Evolutionary conservation across 2,888 invertebrate genomes (phyloP), one percentile per base, ranked within the genome.

Genomic region (Ochropleura plecta): DNA sequence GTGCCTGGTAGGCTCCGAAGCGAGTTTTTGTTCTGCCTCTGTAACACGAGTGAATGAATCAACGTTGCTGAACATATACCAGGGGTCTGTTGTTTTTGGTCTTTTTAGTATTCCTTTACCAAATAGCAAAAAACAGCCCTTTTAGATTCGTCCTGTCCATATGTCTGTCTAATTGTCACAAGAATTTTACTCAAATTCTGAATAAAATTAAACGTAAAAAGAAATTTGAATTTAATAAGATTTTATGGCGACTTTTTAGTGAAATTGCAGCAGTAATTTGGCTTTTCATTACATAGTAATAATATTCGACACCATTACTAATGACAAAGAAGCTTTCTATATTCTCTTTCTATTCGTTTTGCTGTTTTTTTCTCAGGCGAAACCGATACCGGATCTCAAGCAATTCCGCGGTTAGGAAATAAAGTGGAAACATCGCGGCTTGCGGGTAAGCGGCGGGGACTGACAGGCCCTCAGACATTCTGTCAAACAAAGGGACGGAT

Each of bases 401-500:
- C 64, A 68, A 78, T 67, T 62, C 51, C 62, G 51, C 55, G 42
- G 66, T 80, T 68, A 55, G 68, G 16, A 64, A 84, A 84, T 81
- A 81, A 70, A 81, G 70, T 60, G 48, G 68, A 51, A 74, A 69
- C 67, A 75, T 76, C 70, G 51, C 51, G n/a, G 67, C 67, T 82
- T 62, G 55, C 76, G 65, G 76, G 75, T 70, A 79, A 18, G 16
- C 40, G 42, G 51, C 40, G 65, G 46, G 8, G 30, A 51, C 77
- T 81, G 77, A 71, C 76, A 71, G 20, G 46, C 51, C 77, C 51
- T 48, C n/a, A 70, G 77, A 65, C 76, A 53, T 69, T 81, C 84
- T 69, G 76, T 65, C 70, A 81, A 81, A 81, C 85, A 85, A 81
- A 81, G 77, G 59, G 48, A 55, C 60, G 51, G 66, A 68, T 68